phyloP scores from a whole-genome alignment of 2,797 vertebrate species.

The Phaenicophaeus curvirostris region DNA sequence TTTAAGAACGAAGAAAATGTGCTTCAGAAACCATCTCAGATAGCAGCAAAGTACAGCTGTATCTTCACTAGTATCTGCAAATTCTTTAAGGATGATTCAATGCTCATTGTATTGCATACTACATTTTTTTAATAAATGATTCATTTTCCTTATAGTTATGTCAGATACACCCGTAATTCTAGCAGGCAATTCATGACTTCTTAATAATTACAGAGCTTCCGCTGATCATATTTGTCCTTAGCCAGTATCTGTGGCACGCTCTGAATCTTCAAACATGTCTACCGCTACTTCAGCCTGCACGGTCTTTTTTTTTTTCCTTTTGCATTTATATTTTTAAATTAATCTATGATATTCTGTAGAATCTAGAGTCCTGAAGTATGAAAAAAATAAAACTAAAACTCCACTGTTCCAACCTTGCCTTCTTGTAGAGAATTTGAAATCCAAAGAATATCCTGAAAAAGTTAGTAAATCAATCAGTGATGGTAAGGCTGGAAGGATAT shows the following conservation, averaged over 20 bases:
- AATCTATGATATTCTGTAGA: not conserved
- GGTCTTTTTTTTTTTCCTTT: not conserved
- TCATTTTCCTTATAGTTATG: not conserved
- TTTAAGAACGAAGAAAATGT: not conserved
- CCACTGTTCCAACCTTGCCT: not conserved
- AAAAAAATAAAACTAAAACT: not conserved
- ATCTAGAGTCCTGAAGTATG: not conserved
- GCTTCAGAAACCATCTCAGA: not conserved
- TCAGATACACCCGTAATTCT: not conserved
- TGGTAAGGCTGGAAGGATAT: not conserved
- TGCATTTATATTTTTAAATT: not conserved
- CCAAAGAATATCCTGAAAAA: not conserved
- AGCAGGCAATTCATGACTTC: not conserved
- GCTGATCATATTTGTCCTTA: not conserved
- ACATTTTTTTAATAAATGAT: not conserved
- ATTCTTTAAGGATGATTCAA: not conserved
- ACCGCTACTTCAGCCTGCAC: rapidly evolving
- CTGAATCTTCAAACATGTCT: not conserved
- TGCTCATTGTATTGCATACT: not conserved
- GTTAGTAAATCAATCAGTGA: not conserved
- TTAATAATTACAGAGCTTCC: not conserved
- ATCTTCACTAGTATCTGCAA: not conserved
- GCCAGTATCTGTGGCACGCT: not conserved
- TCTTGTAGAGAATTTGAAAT: not conserved
- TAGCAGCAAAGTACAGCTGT: not conserved